A percentile compares a stretch with the other conserved stretches of the same genome.
Conservation (phyloP, 2,888 invertebrate species). For the Lottia scabra region DNA sequence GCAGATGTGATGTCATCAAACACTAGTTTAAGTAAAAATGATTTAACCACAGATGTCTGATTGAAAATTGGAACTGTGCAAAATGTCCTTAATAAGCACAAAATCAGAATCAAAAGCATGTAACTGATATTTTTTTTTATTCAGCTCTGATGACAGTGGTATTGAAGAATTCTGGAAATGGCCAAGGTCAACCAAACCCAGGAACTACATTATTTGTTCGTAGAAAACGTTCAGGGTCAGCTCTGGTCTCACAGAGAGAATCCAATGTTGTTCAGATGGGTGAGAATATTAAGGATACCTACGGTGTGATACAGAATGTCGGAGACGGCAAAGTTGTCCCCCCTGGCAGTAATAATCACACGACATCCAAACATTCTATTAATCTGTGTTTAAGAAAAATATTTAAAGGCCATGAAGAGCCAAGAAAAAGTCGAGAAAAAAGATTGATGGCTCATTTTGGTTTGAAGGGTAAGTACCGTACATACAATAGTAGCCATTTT, state of each 20-base stretch:
- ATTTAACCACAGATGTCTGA: no score
- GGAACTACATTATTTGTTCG: conserved; percentile 54
- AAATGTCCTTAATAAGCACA: no score
- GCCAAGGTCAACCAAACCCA: conserved; percentile 39
- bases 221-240: background rate
- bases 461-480: conserved; percentile 47
- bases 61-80: no score
- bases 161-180: conserved; percentile 46
- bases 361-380: background rate
- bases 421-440: conserved; percentile 43
- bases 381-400: conserved; percentile 36
- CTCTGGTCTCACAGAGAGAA: background rate
- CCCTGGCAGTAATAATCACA: background rate
- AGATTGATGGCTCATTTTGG: conserved; percentile 55
- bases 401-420: conserved; percentile 32
- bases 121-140: no score
- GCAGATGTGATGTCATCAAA: no score
- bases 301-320: background rate
- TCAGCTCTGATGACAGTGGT: conserved; percentile 57
- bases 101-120: no score
- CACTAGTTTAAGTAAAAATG: no score
- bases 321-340: background rate
- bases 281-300: background rate
- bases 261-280: background rate
- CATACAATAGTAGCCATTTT: no score